Base-by-base conservation (phyloP, 1,140 invertebrate species). In the Drosophila athabasca region DNA sequence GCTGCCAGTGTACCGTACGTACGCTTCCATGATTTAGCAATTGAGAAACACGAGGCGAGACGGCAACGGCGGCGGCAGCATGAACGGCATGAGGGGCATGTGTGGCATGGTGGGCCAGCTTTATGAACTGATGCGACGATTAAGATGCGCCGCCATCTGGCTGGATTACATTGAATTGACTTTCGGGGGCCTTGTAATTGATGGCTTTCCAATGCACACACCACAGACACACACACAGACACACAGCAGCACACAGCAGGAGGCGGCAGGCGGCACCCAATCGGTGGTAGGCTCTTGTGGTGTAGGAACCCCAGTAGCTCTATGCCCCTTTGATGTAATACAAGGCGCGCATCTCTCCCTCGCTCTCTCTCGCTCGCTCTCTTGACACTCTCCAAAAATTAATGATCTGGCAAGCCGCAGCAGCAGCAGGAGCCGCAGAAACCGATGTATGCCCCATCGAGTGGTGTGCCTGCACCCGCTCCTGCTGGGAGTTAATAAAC, bases 341-440 rank as follows among this genome's bases (percentile, higher is more conserved):
- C 81, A 85, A 85, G 65, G 48, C 53, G 48, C 62, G 46, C 48
- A 29, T 64, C 53, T 64, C 57, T 54, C 81, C 67, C 35, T 11
- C 35, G 0, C 81, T 69, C 35, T 11, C 35, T 3, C 9, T 39
- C 35, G 2, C 31, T 31, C 29, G 6, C 29, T 29, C 31, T 8
- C 74, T 80, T 85, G 65, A 62, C 71, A 81, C 73, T 78, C 65
- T 53, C 69, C 74, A 68, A 62, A 87, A 81, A 87, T 87, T 87
- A 87, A 87, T 82, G 82, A 87, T 87, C 74, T 78, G 62, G 61
- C 57, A 66, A 60, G 74, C 69, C 79, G 61, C 59, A 62, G 69
- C 73, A 78, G 58, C 17, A 19, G 17, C 59, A 39, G 35, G 35
- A 39, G 35, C 35, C 35, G 35, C 35, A 39, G 35, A 53, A 15